phyloP scores from a whole-genome alignment of 2,113 vertebrate genomes.

The Cyphomyrus plagiostoma region DNA sequence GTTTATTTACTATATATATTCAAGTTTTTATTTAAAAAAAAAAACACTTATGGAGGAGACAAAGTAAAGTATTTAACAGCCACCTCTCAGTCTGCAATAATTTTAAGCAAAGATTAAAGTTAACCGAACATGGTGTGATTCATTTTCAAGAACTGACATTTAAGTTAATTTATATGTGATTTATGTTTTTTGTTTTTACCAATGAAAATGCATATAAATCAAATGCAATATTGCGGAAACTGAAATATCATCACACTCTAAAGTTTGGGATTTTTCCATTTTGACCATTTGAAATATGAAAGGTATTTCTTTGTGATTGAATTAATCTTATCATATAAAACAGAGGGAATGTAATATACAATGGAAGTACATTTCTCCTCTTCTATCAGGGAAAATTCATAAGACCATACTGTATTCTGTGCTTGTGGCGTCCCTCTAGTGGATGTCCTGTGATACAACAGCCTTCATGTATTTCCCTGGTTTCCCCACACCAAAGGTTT shows the following conservation, averaged over 20 bases:
- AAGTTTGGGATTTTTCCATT: background rate
- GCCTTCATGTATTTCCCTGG: background rate
- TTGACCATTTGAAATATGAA: background rate
- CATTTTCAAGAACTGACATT: background rate
- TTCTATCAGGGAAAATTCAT: background rate
- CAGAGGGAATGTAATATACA: background rate
- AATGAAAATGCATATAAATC: background rate
- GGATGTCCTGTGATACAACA: constrained; percentile 32
- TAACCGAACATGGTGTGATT: background rate
- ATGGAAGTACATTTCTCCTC: background rate
- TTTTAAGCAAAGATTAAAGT: background rate
- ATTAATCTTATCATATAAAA: background rate
- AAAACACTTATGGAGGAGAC: no score
- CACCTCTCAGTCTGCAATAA: background rate
- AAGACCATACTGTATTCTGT: constrained; percentile 14
- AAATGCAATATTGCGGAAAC: background rate
- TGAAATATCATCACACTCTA: background rate
- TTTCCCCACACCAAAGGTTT: background rate
- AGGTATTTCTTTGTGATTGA: background rate
- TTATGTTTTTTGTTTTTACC: background rate
- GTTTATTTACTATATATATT: constrained; percentile 23
- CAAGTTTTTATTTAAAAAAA: constrained; percentile 10
- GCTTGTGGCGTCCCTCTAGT: constrained; percentile 61
- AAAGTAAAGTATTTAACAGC: background rate
- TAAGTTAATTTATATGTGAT: background rate